Evolutionary conservation across 1,140 invertebrate species (phyloP), one percentile per base, ranked within the genome.

Genomic region (Conus ventricosus): DNA sequence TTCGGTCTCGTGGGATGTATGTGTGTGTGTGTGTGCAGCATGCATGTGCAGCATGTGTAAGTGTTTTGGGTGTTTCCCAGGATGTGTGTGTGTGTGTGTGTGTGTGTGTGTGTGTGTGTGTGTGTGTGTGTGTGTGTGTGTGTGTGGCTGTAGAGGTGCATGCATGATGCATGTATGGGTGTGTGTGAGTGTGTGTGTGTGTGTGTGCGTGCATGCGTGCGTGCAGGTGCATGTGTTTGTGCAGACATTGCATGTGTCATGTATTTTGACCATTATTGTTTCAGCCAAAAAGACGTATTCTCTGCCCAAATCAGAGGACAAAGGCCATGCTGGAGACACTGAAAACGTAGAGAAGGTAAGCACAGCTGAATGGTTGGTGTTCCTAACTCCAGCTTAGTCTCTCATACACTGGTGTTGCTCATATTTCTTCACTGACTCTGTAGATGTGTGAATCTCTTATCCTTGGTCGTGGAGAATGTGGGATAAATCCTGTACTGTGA

Each of bases 271-370:
- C 5, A 53, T 25, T 85, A 57, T 57, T 7, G 23, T 86, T 90
- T 11, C 88, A 92, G 91, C 83, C 23, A 92, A 91, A 78, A 92
- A 92, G 71, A 92, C 89, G n/a, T 92, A 92, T 78, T 88, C 89
- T 60, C 87, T 92, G 55, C 84, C 89, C 57, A 89, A 89, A 97
- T 23, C 78, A 87, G 87, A 88, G n/a, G 83, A 88, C 5, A 95
- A 99, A 39, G 81, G 83, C 13, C 53, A 60, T 75, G 23, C 55
- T 76, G 60, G 75, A 63, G 60, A 88, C 57, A 67, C 53, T 51
- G 90, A 89, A 20, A 60, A 60, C 82, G 55, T 90, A n/a, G 89
- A 82, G 83, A 92, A 92, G 84, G 91, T 92, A 87, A 84, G 39
- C 39, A 39, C 39, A 39, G 39, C 39, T 39, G 39, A 39, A 39